Base-by-base conservation (phyloP, 2,888 invertebrate genomes). In the Frankliniella intonsa region DNA sequence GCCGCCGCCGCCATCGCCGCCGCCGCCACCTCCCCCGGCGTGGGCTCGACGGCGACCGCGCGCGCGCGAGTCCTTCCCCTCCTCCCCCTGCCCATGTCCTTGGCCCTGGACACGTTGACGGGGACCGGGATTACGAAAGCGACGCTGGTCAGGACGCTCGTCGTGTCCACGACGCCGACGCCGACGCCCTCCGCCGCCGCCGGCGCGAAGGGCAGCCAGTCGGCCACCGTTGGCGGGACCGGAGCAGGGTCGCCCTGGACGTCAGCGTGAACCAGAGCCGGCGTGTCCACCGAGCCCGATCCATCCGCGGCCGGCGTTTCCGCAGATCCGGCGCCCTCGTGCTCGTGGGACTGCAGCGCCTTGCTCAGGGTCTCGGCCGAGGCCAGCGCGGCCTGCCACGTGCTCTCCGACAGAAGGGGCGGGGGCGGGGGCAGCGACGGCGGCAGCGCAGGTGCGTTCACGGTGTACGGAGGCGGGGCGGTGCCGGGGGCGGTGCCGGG, bases 371-470 rank as follows among this genome's bases (percentile, higher is more conserved):
- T 76, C 25, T 76, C 69, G 22, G 69, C 69, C 69, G 69, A 76
- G 69, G 69, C 69, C 69, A 25, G 22, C 2, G 69, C 69, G n/a
- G 69, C 69, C 69, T 76, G 69, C 69, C 69, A 76, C 3, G 69
- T 76, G 69, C 22, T 76, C 22, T 76, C 69, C 9, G 69, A 76
- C 69, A 22, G 69, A 12, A 38, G 38, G 38, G 38, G 38, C 38
- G 38, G 38, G 38, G 38, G 38, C 38, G 38, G 55, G 55, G 55
- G 55, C 14, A 19, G 11, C 55, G 55, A 5, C 55, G 14, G 55
- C 8, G 22, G 11, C 69, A 19, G 22, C 69, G 38, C 38, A 5
- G 38, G 38, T 38, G 38, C 38, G 38, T 2, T 5, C 38, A 38
- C 38, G 38, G 38, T 3, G 38, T 38, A 38, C 38, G 38, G 38